Evolutionary conservation across 23 tunicate genomes (phyloP).

Genomic region (Corella eumyota): DNA sequence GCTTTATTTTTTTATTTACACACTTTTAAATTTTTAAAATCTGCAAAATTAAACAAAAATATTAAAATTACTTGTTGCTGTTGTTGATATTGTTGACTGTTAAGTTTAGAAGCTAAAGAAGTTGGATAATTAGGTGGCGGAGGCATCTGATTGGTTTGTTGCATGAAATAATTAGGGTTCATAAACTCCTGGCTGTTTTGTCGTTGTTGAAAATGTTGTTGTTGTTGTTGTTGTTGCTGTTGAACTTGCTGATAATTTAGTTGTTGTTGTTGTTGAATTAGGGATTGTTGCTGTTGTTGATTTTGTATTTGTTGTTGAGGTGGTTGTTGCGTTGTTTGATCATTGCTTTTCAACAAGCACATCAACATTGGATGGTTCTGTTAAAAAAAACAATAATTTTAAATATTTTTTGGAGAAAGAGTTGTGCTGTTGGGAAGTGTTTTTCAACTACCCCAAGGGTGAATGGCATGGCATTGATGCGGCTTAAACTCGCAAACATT

Average conservation of each 20-base stretch:
- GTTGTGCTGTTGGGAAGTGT: too few species aligned
- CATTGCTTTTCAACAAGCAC: slow-evolving; percentile 30
- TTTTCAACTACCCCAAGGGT: too few species aligned
- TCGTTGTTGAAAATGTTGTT: slow-evolving; percentile 1
- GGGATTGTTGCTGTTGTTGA: slow-evolving; percentile 5
- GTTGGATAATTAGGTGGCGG: slow-evolving; percentile 45
- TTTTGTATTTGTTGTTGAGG: slow-evolving; percentile 14
- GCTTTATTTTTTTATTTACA: too few species aligned
- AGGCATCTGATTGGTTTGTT: slow-evolving; percentile 22
- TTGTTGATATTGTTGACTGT: slow-evolving; percentile 15
- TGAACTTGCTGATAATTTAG: slow-evolving; percentile 2
- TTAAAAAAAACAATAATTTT: not conserved
- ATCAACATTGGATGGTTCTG: slow-evolving; percentile 80
- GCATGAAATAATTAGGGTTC: slow-evolving; percentile 1
- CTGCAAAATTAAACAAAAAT: not conserved
- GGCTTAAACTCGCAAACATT: too few species aligned
- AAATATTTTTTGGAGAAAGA: too few species aligned
- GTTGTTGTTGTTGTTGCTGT: slow-evolving; percentile 12
- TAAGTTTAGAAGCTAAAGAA: not conserved
- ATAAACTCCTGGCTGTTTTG: slow-evolving; percentile 6
- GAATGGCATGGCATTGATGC: too few species aligned
- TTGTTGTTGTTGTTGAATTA: slow-evolving; percentile 7
- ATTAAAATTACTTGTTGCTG: not conserved
- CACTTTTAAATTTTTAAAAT: too few species aligned
- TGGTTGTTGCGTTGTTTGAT: not conserved